Evolutionary conservation across 1,140 invertebrate species (phyloP).

Genomic region (Cephus cinctus): DNA sequence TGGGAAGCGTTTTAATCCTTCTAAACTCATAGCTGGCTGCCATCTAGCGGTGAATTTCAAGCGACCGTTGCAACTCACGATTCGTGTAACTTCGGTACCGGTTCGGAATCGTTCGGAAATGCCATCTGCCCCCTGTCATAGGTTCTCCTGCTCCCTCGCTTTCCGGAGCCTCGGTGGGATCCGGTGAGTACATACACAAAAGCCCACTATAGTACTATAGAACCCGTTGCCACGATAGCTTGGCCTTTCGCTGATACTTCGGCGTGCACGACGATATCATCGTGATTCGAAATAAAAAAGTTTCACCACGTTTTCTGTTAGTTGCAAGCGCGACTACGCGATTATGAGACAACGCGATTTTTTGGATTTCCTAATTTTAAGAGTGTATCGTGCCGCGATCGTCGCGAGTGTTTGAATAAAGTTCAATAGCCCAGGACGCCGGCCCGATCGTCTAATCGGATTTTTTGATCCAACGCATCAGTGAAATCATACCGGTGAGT

Average conservation of each 20-base stretch:
- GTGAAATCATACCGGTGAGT: no score
- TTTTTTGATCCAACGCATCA: no score
- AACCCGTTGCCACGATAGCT: constrained; percentile 41
- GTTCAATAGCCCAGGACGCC: constrained; percentile 9
- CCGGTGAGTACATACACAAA: constrained; percentile 29
- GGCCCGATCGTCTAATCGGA: no score
- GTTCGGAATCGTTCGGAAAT: constrained; percentile 29
- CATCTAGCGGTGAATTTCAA: no score
- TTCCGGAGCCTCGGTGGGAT: background rate
- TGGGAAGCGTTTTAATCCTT: no score
- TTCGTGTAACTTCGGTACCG: constrained; percentile 14
- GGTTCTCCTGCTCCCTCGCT: constrained; percentile 21
- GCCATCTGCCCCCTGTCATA: constrained; percentile 24
- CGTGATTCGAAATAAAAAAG: constrained; percentile 1
- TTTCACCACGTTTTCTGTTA: constrained; percentile 13
- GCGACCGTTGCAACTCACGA: no score
- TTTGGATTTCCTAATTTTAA: constrained; percentile 5
- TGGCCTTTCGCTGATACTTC: constrained; percentile 9
- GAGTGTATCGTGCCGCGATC: constrained; percentile 14
- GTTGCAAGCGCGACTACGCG: constrained; percentile 17
- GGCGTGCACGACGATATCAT: background rate
- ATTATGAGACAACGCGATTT: constrained; percentile 26
- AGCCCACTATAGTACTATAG: constrained; percentile 32
- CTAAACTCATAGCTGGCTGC: no score
- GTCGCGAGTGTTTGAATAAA: constrained; percentile 18